Evolutionary conservation across 2,888 invertebrate genomes (phyloP).

Genomic region (Drosophila paracracens): DNA sequence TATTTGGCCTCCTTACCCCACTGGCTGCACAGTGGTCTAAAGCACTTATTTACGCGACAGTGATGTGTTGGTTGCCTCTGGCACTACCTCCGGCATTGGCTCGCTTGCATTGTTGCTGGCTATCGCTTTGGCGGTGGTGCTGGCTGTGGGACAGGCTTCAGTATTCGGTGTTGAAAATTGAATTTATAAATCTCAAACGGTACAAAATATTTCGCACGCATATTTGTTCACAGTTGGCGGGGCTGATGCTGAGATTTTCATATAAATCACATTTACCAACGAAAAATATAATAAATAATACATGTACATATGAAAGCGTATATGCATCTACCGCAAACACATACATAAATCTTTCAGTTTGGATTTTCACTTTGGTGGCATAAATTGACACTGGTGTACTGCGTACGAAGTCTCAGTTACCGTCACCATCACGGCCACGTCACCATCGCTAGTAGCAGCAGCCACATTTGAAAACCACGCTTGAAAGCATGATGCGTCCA

Average conservation of each 20-base stretch:
- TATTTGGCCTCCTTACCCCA: slow-evolving; percentile 1
- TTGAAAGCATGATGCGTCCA: slow-evolving; percentile 66
- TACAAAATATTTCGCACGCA: slow-evolving; percentile 79
- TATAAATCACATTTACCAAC: slow-evolving; percentile 75
- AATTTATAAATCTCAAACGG: slow-evolving; percentile 74
- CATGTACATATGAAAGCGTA: slow-evolving; percentile 34
- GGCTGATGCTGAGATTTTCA: slow-evolving; percentile 70
- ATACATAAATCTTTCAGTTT: slow-evolving; percentile 79
- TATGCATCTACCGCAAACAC: slow-evolving; percentile 50
- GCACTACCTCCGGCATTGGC: slow-evolving; percentile 26
- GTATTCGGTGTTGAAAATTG: slow-evolving; percentile 60
- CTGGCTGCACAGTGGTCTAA: slow-evolving; percentile 75
- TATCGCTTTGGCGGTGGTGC: slow-evolving; percentile 17
- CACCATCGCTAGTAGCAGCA: slow-evolving; percentile 1
- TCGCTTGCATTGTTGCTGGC: slow-evolving; percentile 1
- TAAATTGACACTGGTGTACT: slow-evolving; percentile 80
- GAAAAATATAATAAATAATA: slow-evolving; percentile 79
- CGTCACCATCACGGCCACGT: background rate
- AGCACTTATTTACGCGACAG: slow-evolving; percentile 71
- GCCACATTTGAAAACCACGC: slow-evolving; percentile 80
- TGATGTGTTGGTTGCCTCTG: slow-evolving; percentile 37
- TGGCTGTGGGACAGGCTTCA: background rate
- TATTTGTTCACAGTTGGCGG: slow-evolving; percentile 18
- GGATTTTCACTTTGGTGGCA: slow-evolving; percentile 81
- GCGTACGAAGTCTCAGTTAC: slow-evolving; percentile 35